Base-by-base conservation (phyloP, 2,797 vertebrate genomes). In the Tapirus indicus region DNA sequence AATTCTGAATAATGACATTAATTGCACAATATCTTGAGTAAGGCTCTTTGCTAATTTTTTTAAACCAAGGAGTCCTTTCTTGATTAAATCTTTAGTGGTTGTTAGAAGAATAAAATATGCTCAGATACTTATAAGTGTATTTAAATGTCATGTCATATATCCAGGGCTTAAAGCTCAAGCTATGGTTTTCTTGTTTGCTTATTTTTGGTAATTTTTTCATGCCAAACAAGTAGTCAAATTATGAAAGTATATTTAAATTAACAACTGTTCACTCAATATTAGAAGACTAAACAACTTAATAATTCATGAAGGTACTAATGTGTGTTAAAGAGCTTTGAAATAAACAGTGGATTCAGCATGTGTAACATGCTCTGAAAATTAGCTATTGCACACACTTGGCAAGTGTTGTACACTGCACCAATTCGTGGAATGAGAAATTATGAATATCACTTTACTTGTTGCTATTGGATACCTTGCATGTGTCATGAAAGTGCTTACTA, bases 161-260 rank as follows among this genome's bases (percentile, higher is more conserved):
- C 38, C 29, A 78, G 75, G 35, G 27, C 49, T 78, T 87, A 10
- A 18, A 35, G 41, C n/a, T 92, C 78, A 88, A 91, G 38, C 38
- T 66, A 29, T 49, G 9, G 21, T 82, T 96, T 93, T 87, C 44
- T 75, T 79, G 16, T 89, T 77, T 69, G 25, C 49, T 52, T 68
- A 85, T 64, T 93, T 93, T 95, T 91, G 14, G 54, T 62, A 49
- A 82, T 60, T 44, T 93, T 89, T 95, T 88, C 29, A 66, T 82
- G 35, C 56, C 54, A 93, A 87, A 64, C 3, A 74, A 83, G 12
- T 77, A 64, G 93, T 60, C 56, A 91, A 38, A 85, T 47, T 90
- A 83, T 82, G 49, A 95, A 94, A 52, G 20, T 17, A 72, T 58
- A 66, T 54, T 94, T 85, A 77, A 97, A 49, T 56, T 89, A 80